These are phyloP conservation scores for Chloroceryle amazona DNA, from an alignment of 2,797 vertebrate species.

Conservation along the genomic window DNA sequence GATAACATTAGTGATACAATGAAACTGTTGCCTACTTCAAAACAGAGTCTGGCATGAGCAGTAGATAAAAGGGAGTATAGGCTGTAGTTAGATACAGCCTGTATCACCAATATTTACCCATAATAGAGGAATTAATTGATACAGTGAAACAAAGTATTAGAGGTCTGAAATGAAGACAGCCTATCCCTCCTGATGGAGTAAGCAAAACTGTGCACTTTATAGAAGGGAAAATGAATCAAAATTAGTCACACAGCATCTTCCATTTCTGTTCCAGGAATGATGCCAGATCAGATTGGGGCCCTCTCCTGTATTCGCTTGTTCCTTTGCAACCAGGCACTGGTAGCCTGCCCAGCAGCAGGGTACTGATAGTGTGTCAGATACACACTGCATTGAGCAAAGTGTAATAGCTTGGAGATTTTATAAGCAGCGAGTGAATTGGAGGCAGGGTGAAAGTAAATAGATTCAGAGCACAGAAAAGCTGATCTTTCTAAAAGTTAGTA, in stretches of 20 bases:
- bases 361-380: not conserved
- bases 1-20: not conserved
- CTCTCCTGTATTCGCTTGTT: constrained; percentile 55
- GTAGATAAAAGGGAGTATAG: not conserved
- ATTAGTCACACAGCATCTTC: constrained; percentile 3
- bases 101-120: not conserved
- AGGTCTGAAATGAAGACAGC: not conserved
- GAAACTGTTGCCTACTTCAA: not conserved
- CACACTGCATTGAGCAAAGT: not conserved
- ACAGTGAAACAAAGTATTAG: not conserved
- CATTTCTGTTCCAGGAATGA: constrained; percentile 40
- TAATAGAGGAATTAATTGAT: not conserved
- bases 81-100: not conserved
- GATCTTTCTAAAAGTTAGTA: not conserved
- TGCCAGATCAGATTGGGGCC: constrained; percentile 71
- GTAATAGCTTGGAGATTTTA: not conserved
- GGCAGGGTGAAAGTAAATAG: not conserved
- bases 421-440: not conserved
- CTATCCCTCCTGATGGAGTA: not conserved
- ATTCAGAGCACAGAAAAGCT: not conserved
- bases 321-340: constrained; percentile 34
- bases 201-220: not conserved
- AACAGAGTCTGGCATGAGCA: not conserved
- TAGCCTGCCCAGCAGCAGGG: constrained; percentile 62
- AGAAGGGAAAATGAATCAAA: not conserved